phyloP scores from a whole-genome alignment of 2,797 vertebrate genomes.

The Lithobates pipiens region DNA sequence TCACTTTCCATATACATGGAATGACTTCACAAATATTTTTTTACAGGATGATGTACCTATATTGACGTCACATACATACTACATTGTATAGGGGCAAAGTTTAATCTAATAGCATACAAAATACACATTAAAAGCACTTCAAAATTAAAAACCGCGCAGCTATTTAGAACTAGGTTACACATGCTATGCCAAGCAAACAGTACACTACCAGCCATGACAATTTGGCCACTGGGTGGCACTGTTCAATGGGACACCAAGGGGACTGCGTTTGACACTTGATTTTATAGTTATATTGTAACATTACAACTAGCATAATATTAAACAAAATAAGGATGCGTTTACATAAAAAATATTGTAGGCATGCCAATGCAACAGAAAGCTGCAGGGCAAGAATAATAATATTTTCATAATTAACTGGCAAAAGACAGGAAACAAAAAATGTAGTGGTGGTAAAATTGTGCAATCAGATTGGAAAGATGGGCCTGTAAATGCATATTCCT shows the following conservation, averaged over 20 bases:
- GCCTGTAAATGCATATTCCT: not conserved
- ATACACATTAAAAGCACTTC: not conserved
- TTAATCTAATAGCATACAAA: too few species aligned
- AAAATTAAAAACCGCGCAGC: too few species aligned
- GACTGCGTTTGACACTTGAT: not conserved
- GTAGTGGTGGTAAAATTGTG: not conserved
- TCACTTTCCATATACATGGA: too few species aligned
- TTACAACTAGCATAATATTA: too few species aligned
- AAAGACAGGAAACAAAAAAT: not conserved
- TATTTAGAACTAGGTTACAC: not conserved
- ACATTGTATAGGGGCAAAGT: too few species aligned
- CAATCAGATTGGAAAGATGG: not conserved
- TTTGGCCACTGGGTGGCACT: conserved; percentile 6
- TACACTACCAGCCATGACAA: not conserved
- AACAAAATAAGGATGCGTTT: not conserved
- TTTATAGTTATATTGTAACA: not conserved
- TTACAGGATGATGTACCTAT: too few species aligned
- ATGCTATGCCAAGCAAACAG: not conserved
- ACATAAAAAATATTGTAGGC: not conserved
- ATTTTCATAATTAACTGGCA: too few species aligned
- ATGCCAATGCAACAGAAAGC: not conserved
- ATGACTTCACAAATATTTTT: too few species aligned
- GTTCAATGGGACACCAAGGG: not conserved
- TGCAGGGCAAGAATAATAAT: not conserved
- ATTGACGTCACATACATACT: too few species aligned